Evolutionary conservation across 2,797 vertebrate species (phyloP).

Genomic region (Microctenopoma stevenorrisi): DNA sequence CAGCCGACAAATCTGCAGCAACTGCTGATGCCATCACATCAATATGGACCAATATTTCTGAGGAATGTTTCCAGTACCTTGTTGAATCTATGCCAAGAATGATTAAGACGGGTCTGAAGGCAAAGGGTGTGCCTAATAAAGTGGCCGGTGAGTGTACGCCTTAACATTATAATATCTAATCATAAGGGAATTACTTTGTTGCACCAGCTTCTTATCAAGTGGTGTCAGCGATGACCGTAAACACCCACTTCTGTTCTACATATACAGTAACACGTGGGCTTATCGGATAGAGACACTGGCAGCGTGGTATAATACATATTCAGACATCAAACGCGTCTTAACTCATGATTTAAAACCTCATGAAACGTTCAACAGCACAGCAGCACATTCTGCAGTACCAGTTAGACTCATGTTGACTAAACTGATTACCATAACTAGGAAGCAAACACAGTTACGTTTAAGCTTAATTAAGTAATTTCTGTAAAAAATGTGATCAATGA

Average conservation of each 20-base stretch:
- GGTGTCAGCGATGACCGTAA: neutral
- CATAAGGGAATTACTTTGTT: neutral
- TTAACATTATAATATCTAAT: neutral
- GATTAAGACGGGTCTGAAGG: too few species aligned
- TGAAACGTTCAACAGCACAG: conserved; percentile 1
- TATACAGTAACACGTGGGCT: neutral
- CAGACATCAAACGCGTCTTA: conserved; percentile 33
- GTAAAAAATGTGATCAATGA: too few species aligned
- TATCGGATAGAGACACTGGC: conserved; percentile 1
- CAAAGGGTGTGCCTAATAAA: too few species aligned
- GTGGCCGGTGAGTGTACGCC: neutral
- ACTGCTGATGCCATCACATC: too few species aligned
- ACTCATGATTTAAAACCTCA: conserved; percentile 15
- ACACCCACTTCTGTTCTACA: neutral
- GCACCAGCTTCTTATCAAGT: neutral
- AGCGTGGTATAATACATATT: conserved; percentile 31
- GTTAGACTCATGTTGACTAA: neutral
- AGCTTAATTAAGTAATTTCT: too few species aligned
- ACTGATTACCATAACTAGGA: neutral
- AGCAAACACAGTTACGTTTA: too few species aligned
- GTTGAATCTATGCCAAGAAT: too few species aligned
- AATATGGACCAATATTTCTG: too few species aligned
- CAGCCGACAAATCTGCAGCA: too few species aligned
- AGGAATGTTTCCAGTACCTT: too few species aligned
- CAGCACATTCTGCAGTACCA: conserved; percentile 1